phyloP scores from a whole-genome alignment of 1,140 invertebrate genomes.

The Achatina immaculata region DNA sequence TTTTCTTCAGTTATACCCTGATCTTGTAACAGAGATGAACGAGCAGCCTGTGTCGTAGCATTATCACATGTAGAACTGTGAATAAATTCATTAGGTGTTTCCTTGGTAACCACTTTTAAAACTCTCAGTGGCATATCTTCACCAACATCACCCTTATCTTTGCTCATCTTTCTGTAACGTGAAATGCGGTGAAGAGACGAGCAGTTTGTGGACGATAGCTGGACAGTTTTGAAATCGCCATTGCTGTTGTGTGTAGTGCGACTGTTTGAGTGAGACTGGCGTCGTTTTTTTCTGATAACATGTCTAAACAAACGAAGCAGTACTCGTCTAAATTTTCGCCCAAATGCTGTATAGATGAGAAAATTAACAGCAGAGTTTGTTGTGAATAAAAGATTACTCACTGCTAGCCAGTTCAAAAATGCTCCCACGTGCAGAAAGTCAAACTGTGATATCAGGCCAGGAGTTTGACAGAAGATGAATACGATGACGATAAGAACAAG shows the following conservation, averaged over 20 bases:
- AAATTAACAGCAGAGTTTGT: constrained; percentile 67
- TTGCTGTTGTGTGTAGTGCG: background rate
- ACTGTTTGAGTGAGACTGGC: background rate
- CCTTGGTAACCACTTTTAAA: background rate
- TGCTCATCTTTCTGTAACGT: background rate
- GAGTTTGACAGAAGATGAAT: constrained; percentile 66
- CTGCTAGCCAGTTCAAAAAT: constrained; percentile 59
- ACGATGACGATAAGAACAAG: constrained; percentile 66
- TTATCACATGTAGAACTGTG: background rate
- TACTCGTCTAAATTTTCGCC: constrained; percentile 58
- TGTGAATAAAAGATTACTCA: constrained; percentile 63
- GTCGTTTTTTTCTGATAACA: background rate
- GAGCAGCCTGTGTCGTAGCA: background rate
- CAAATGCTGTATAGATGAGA: constrained; percentile 66
- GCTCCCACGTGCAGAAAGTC: constrained; percentile 48
- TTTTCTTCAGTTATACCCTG: background rate
- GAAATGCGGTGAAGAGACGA: background rate
- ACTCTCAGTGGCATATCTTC: constrained; percentile 5
- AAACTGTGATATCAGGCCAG: constrained; percentile 64
- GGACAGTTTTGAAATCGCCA: background rate
- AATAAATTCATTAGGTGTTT: background rate
- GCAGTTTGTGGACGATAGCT: background rate
- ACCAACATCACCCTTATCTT: background rate
- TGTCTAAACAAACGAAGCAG: constrained; percentile 53
- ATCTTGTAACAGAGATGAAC: too few species aligned